Evolutionary conservation across 30 jellyfish, hydroid and myxozoan genomes (phyloP).

Genomic region (Hydractinia symbiolongicarpus): DNA sequence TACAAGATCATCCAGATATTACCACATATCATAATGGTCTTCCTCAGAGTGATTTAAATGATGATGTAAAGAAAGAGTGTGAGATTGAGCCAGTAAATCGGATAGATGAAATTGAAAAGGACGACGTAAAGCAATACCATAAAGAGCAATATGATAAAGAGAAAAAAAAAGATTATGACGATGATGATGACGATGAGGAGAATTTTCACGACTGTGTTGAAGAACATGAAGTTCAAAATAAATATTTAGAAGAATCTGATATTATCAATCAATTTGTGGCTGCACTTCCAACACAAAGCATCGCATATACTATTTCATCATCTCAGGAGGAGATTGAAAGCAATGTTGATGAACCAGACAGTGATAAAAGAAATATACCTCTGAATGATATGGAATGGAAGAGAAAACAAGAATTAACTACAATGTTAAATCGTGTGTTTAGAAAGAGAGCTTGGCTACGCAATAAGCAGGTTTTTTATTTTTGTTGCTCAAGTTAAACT

Average conservation of each 20-base stretch:
- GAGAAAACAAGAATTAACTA: conserved; percentile 27
- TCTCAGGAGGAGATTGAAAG: background rate
- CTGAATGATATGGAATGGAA: conserved; percentile 17
- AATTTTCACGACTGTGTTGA: background rate
- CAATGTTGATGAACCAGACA: background rate
- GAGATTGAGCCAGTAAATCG: background rate
- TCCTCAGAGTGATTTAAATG: conserved; percentile 23
- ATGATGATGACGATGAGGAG: conserved; percentile 15
- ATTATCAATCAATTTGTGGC: background rate
- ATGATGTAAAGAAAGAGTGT: background rate
- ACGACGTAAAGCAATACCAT: background rate
- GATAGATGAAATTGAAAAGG: background rate
- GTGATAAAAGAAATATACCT: background rate
- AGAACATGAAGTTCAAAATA: background rate
- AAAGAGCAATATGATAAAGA: conserved; percentile 6
- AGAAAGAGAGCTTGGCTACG: conserved; percentile 81
- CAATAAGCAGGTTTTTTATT: conserved; percentile 45
- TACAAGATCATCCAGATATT: conserved; percentile 27
- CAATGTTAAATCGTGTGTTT: conserved; percentile 36
- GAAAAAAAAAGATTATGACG: background rate
- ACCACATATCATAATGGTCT: conserved; percentile 26
- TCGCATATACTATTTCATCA: background rate
- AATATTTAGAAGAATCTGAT: background rate
- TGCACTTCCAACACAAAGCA: background rate
- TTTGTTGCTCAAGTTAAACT: background rate